These are phyloP conservation scores for Ophion obscuratus DNA, from an alignment of 2,888 invertebrate genomes.

Conservation along the genomic window DNA sequence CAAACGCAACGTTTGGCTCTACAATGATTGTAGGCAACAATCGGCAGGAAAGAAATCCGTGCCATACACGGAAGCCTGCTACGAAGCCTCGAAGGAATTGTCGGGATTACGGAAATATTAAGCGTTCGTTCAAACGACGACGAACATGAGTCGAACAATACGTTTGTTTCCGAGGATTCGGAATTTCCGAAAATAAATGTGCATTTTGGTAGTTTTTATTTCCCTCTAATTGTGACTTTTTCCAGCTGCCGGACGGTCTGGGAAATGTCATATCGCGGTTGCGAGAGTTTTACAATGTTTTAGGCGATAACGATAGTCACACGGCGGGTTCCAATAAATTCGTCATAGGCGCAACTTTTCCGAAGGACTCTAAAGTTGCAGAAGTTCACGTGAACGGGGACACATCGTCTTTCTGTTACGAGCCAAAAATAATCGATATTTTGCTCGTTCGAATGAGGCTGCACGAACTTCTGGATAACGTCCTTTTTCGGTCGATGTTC, in stretches of 20 bases:
- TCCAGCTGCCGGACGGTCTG: constrained; percentile 77
- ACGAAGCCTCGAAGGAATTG: constrained; percentile 80
- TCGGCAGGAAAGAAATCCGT: constrained; percentile 72
- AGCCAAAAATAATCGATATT: constrained; percentile 75
- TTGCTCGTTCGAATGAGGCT: constrained; percentile 78
- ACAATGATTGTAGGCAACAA: constrained; percentile 76
- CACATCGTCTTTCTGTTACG: constrained; percentile 73
- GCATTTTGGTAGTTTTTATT: neutral
- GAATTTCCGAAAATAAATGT: constrained; percentile 8
- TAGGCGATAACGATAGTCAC: constrained; percentile 75
- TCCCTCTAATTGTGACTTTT: neutral
- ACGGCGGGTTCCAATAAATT: constrained; percentile 71
- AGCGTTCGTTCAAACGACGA: constrained; percentile 72
- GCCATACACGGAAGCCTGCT: constrained; percentile 81
- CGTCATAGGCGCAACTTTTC: constrained; percentile 74
- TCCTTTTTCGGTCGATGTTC: constrained; percentile 75
- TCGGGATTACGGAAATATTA: constrained; percentile 80
- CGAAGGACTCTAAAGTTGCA: constrained; percentile 75
- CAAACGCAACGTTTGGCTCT: constrained; percentile 76
- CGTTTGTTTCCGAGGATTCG: neutral
- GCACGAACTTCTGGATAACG: constrained; percentile 79
- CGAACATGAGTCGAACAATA: constrained; percentile 75
- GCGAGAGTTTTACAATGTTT: constrained; percentile 77
- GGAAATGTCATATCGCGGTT: constrained; percentile 74
- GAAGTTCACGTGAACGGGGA: constrained; percentile 76